phyloP scores from a whole-genome alignment of 2,797 vertebrate genomes.

The Eospalax fontanierii region DNA sequence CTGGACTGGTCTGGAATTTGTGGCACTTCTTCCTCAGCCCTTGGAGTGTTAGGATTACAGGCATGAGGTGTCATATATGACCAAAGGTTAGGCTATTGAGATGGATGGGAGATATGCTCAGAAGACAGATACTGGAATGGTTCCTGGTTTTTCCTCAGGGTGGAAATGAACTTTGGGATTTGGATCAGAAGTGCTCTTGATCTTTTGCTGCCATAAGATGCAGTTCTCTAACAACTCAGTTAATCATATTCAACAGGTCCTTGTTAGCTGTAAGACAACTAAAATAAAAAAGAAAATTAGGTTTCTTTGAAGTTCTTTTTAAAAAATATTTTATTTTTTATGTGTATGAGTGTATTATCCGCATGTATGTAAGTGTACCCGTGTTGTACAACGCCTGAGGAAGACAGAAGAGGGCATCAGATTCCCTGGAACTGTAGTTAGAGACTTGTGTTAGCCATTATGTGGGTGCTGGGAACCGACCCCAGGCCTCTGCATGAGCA shows the following conservation, averaged over 20 bases:
- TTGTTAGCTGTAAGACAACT: not conserved
- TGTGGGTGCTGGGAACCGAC: too few relatives aligned
- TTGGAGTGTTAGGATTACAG: not conserved
- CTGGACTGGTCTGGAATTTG: not conserved
- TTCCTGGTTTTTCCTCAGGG: not conserved
- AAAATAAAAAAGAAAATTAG: conserved; percentile 31
- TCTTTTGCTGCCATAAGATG: not conserved
- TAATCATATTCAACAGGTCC: not conserved
- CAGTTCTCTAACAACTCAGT: not conserved
- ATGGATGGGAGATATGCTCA: not conserved
- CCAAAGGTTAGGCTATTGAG: not conserved
- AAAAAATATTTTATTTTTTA: too few relatives aligned
- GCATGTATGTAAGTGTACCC: too few relatives aligned
- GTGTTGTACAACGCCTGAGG: too few relatives aligned
- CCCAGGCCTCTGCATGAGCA: too few relatives aligned
- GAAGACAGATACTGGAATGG: not conserved
- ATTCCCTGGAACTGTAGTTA: too few relatives aligned
- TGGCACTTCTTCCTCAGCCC: not conserved
- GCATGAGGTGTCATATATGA: too few relatives aligned
- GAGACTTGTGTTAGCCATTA: too few relatives aligned
- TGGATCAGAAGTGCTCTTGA: not conserved
- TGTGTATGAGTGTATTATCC: too few relatives aligned
- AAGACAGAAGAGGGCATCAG: too few relatives aligned
- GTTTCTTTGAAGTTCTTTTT: not conserved
- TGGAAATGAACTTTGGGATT: not conserved